Percentiles rank a stretch among this genome's conserved stretches.
These are phyloP conservation scores for Hypothenemus hampei DNA, from an alignment of 1,140 invertebrate genomes.

Conservation along the genomic window DNA sequence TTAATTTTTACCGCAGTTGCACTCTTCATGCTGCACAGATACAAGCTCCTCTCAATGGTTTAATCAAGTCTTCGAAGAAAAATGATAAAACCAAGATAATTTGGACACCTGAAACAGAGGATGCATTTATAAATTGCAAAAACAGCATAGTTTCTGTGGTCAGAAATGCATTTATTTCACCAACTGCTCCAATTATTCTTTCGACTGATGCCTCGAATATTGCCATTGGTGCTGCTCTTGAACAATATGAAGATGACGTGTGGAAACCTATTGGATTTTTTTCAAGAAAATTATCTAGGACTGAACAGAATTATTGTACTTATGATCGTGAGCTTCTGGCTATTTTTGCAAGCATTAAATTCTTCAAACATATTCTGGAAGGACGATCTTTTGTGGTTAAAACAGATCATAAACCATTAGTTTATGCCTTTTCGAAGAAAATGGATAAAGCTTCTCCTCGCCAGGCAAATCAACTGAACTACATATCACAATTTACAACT, in stretches of 20 bases:
- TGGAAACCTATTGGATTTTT: constrained; percentile 35
- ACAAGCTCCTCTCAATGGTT: neutral
- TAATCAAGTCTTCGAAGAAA: neutral
- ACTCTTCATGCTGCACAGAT: neutral
- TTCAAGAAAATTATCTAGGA: constrained; percentile 29
- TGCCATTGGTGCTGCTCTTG: constrained; percentile 42
- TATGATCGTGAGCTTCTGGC: constrained; percentile 40
- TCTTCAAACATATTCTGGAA: constrained; percentile 41
- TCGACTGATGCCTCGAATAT: constrained; percentile 42
- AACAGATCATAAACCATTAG: constrained; percentile 47
- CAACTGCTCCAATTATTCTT: constrained; percentile 30
- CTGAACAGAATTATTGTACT: constrained; percentile 34
- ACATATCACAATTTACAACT: constrained; percentile 43
- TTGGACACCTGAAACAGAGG: neutral
- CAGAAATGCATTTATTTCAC: neutral
- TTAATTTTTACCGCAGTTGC: neutral
- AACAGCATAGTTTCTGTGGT: neutral
- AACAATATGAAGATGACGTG: constrained; percentile 34
- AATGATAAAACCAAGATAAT: neutral
- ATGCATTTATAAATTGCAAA: neutral
- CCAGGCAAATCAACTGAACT: constrained; percentile 39
- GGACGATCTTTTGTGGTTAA: constrained; percentile 37
- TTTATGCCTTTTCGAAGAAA: constrained; percentile 38
- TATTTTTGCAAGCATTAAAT: constrained; percentile 13
- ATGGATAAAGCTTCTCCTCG: constrained; percentile 37